Evolutionary conservation across 2,113 vertebrate species (phyloP).

Genomic region (Spea bombifrons): DNA sequence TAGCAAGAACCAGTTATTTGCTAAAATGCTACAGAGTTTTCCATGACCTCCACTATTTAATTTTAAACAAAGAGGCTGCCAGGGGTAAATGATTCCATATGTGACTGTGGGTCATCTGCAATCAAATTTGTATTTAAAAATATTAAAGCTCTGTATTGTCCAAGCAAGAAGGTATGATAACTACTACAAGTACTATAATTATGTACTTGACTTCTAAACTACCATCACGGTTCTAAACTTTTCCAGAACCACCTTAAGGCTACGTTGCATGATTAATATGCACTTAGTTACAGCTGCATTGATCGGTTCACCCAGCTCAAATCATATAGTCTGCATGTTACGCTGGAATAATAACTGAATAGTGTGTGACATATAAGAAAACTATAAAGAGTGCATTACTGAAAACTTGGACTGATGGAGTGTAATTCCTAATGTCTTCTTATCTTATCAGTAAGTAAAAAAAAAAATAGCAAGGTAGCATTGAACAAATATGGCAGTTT

Average conservation of each 20-base stretch:
- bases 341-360: too few species aligned
- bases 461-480: too few species aligned
- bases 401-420: too few species aligned
- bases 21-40: neutral
- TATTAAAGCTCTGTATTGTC: constrained; percentile 27
- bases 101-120: constrained; percentile 23
- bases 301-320: neutral
- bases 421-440: too few species aligned
- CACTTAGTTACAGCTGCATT: constrained; percentile 4
- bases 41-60: neutral
- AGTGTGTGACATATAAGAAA: too few species aligned
- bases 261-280: constrained; percentile 1
- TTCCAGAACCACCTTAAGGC: constrained; percentile 32
- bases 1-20: neutral
- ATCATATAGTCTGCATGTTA: neutral
- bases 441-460: too few species aligned
- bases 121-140: constrained; percentile 34
- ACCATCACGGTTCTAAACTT: constrained; percentile 20
- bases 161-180: constrained; percentile 41
- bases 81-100: constrained; percentile 27
- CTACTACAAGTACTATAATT: constrained; percentile 18
- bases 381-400: too few species aligned
- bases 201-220: constrained; percentile 37
- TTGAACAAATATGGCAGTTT: too few species aligned
- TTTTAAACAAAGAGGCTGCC: constrained; percentile 11